Evolutionary conservation across 2,888 invertebrate genomes (phyloP), one percentile per base, ranked within the genome.

Genomic region (Sipunculus nudus): DNA sequence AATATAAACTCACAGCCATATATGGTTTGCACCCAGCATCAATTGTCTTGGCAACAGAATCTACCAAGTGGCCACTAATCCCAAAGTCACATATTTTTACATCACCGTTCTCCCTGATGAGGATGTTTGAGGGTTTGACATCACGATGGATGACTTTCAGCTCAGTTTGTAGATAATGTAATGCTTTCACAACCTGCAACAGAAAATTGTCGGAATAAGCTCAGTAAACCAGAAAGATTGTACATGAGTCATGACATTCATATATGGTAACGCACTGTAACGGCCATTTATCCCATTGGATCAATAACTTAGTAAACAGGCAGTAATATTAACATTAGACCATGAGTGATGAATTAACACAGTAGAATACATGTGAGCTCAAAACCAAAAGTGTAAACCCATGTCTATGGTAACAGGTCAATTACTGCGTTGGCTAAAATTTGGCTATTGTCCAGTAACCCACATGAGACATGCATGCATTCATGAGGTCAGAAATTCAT

Each of bases 1-100:
- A n/a, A n/a, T n/a, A n/a, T n/a, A n/a, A n/a, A 86, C 89, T 86
- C 86, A 90, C 90, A 53, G 97, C 97, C 97, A 98, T 98, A 80
- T 98, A 98, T 0, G 97, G 97, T 86, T 97, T 97, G 84, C 97
- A 98, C 2, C 97, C 98, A 29, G 96, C 97, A 86, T 97, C 96
- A 70, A 96, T 93, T 2, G 96, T 97, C 86, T 96, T 96, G 16
- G 97, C 97, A 54, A 97, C 92, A 10, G 96, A 96, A 85, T 98
- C 95, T 4, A 97, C 96, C 56, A 98, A 88, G 83, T 97, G 95
- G 16, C 97, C 97, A 73, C 96, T 96, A 81, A 98, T 98, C 60
- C 98, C 98, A 87, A 98, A 98, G 86, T 98, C 98, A 85, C 98
- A 98, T 88, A 98, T 96, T 85, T 98, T 98, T 1, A 98, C 94